Conservation (phyloP, 2,797 vertebrate genomes). For the Scolopax bukidnonensis region DNA sequence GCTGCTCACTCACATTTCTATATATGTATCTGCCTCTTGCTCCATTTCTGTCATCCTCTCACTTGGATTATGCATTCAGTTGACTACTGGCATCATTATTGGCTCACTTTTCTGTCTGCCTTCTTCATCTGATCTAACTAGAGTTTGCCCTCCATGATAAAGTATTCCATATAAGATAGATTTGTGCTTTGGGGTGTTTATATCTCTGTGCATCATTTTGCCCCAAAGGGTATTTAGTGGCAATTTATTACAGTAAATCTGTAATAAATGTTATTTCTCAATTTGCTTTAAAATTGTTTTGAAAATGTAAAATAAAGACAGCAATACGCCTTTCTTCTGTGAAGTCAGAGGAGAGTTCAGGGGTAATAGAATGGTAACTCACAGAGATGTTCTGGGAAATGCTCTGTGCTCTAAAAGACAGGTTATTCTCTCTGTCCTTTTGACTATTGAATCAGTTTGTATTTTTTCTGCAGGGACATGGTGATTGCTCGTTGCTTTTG, state of each 20-base stretch:
- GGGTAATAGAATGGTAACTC: not conserved
- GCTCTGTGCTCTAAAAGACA: not conserved
- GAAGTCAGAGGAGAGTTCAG: not conserved
- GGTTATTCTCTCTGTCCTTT: not conserved
- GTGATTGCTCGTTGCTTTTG: not conserved
- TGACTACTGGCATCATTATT: not conserved
- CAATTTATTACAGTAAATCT: not conserved
- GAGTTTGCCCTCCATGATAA: not conserved
- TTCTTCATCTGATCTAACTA: slow-evolving; percentile 20
- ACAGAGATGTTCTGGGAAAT: not conserved
- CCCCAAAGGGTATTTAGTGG: not conserved
- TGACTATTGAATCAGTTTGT: not conserved
- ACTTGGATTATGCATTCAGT: not conserved
- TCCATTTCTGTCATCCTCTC: not conserved
- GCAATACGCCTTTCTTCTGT: not conserved
- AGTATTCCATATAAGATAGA: not conserved
- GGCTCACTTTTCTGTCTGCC: not conserved
- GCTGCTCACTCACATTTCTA: not conserved
- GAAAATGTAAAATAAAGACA: not conserved
- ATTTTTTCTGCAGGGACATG: not conserved
- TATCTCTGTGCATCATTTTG: slow-evolving; percentile 10
- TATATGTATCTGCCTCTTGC: not conserved
- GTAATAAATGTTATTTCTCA: not conserved
- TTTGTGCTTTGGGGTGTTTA: not conserved
- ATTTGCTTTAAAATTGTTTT: not conserved